Conservation (phyloP, 2,888 invertebrate species). For the Metellina segmentata region DNA sequence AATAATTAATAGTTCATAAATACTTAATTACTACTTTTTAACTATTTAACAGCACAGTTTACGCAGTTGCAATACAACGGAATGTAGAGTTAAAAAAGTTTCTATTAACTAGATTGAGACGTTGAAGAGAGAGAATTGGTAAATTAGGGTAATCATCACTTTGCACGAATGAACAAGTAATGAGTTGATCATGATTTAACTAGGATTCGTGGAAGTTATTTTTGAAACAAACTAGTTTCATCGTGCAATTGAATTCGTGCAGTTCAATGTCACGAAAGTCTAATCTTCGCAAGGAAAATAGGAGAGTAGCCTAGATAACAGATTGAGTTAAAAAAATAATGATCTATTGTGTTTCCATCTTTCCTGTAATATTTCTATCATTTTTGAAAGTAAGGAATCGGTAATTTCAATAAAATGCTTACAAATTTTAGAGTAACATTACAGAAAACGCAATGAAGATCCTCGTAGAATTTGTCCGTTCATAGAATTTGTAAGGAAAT, state of each 20-base stretch:
- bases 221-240: background rate
- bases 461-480: no score
- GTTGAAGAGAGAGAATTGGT: background rate
- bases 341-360: no score
- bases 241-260: slow-evolving; percentile 9
- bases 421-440: no score
- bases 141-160: background rate
- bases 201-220: background rate
- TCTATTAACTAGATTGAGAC: background rate
- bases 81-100: background rate
- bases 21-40: no score
- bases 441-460: no score
- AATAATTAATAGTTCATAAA: no score
- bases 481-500: no score
- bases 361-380: no score
- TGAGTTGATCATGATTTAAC: background rate
- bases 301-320: background rate
- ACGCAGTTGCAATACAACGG: no score
- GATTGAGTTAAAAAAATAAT: background rate
- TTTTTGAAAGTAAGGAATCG: no score
- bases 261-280: slow-evolving; percentile 5
- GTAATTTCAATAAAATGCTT: no score
- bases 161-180: background rate
- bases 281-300: background rate
- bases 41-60: no score